Evolutionary conservation across 2,113 vertebrate genomes (phyloP).

Genomic region (Gallinago jamesoni): DNA sequence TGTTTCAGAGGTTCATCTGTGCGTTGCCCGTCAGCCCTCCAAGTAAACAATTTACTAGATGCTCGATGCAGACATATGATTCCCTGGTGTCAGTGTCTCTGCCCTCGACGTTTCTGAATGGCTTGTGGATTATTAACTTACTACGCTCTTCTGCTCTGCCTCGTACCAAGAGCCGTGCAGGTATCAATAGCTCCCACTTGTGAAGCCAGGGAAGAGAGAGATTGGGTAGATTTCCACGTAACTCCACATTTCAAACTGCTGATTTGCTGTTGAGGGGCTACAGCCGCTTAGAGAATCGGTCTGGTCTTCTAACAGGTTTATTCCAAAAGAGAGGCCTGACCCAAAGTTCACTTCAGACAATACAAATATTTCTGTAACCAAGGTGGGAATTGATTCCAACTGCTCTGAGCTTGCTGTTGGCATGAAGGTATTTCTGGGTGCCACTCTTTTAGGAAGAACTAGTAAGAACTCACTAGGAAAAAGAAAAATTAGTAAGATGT

Average conservation of each 20-base stretch:
- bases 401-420: background rate
- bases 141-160: conserved; percentile 24
- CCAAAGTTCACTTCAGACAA: background rate
- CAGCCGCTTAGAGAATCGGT: background rate
- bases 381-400: background rate
- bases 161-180: background rate
- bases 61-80: background rate
- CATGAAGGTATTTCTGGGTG: background rate
- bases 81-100: conserved; percentile 10
- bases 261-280: conserved; percentile 41
- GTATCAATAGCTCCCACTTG: conserved; percentile 59
- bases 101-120: conserved; percentile 1
- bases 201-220: conserved; percentile 6
- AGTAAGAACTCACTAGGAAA: background rate
- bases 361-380: background rate
- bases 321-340: background rate
- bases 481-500: background rate
- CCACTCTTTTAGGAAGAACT: background rate
- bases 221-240: conserved; percentile 32
- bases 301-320: background rate
- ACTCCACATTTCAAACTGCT: conserved; percentile 37
- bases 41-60: background rate
- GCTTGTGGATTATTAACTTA: conserved; percentile 46
- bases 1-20: conserved; percentile 42
- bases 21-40: background rate